These are phyloP conservation scores for Lacanobia wlatinum DNA, from an alignment of 2,888 invertebrate genomes.

Conservation along the genomic window DNA sequence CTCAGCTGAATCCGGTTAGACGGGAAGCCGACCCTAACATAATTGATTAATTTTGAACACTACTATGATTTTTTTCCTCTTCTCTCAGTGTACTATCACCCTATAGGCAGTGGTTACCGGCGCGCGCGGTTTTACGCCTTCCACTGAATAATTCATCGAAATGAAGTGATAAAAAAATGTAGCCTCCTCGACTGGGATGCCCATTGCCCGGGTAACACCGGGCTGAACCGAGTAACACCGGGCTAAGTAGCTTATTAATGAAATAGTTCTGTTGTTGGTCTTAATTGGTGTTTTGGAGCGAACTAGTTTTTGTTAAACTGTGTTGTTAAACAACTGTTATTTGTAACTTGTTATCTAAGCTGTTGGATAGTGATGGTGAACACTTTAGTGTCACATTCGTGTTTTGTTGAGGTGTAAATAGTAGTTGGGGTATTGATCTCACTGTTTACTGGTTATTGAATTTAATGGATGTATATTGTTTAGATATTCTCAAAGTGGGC, in stretches of 20 bases:
- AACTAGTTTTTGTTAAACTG: conserved; percentile 16
- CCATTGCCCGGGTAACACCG: conserved; percentile 24
- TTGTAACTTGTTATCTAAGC: conserved; percentile 21
- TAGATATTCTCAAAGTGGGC: too few species aligned
- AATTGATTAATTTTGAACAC: too few species aligned
- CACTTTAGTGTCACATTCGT: conserved; percentile 14
- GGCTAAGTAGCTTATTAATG: conserved; percentile 47
- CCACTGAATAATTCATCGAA: conserved; percentile 69
- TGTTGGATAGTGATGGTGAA: conserved; percentile 7
- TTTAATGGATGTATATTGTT: neutral
- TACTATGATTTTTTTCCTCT: too few species aligned
- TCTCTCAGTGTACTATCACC: conserved; percentile 46
- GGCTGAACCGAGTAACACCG: conserved; percentile 9
- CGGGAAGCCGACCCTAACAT: too few species aligned
- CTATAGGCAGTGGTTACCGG: conserved; percentile 59
- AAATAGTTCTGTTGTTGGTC: conserved; percentile 32
- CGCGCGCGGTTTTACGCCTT: conserved; percentile 63
- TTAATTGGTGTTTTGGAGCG: conserved; percentile 32
- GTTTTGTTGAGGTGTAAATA: neutral
- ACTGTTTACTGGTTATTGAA: neutral
- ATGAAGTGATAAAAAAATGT: conserved; percentile 74
- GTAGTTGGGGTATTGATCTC: neutral
- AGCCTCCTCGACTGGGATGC: conserved; percentile 61
- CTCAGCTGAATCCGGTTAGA: too few species aligned
- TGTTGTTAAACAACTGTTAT: conserved; percentile 13